phyloP scores from a whole-genome alignment of 2,113 vertebrate genomes.

The Tylochromis polylepis region DNA sequence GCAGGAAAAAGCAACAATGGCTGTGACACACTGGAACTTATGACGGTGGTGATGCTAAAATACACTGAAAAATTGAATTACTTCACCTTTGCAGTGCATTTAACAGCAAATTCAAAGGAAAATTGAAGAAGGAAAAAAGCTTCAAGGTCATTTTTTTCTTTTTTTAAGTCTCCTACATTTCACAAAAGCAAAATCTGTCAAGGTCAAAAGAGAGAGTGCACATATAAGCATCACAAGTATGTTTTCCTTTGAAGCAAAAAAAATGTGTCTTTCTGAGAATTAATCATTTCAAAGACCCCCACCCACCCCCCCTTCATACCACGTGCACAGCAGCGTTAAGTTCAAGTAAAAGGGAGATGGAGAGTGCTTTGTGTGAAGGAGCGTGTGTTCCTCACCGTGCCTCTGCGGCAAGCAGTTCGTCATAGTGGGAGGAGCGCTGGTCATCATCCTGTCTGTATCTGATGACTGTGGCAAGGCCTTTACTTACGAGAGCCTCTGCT shows the following conservation, averaged over 20 bases:
- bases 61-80: neutral
- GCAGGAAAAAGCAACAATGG: neutral
- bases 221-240: neutral
- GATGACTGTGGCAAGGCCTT: conserved; percentile 92
- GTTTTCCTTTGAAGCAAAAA: neutral
- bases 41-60: neutral
- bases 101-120: neutral
- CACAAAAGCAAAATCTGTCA: conserved; percentile 8
- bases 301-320: neutral
- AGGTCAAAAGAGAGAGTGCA: neutral
- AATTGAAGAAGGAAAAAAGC: neutral
- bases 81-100: neutral
- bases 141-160: conserved; percentile 22
- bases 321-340: neutral
- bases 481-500: conserved; percentile 93
- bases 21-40: neutral
- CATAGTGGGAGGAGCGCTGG: conserved; percentile 94
- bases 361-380: neutral
- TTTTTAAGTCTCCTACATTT: neutral
- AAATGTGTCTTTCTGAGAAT: neutral
- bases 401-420: conserved; percentile 91
- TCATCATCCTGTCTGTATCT: conserved; percentile 95
- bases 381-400: conserved; percentile 78
- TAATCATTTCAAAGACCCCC: neutral
- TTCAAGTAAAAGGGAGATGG: neutral